Percentiles rank a stretch among this genome's conserved stretches.
phyloP scores from a whole-genome alignment of 2,888 invertebrate species.

The Piscicola geometra region DNA sequence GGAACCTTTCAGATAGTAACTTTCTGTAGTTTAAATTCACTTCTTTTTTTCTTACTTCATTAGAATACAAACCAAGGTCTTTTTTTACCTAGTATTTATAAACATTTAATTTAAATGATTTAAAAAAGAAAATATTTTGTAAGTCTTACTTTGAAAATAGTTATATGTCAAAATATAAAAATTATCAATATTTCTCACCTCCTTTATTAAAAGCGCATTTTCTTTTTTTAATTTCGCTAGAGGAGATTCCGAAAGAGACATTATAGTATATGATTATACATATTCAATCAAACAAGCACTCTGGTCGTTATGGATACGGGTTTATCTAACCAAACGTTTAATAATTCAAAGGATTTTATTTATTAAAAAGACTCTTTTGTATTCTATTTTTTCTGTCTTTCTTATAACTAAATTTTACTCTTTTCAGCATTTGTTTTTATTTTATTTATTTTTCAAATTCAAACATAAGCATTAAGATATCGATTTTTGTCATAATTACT shows the following conservation, averaged over 20 bases:
- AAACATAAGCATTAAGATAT: too few relatives aligned
- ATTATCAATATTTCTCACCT: not conserved
- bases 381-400: too few relatives aligned
- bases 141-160: too few relatives aligned
- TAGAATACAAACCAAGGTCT: not conserved
- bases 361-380: too few relatives aligned
- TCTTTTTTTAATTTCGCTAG: not conserved
- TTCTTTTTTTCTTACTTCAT: not conserved
- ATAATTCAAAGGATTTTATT: not conserved
- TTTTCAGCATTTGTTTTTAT: too few relatives aligned
- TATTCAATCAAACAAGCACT: not conserved
- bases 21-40: not conserved
- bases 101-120: not conserved
- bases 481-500: too few relatives aligned
- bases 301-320: not conserved
- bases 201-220: not conserved
- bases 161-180: not conserved
- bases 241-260: too few relatives aligned
- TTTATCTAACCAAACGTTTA: not conserved
- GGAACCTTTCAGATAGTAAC: not conserved
- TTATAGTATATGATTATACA: too few relatives aligned
- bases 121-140: too few relatives aligned
- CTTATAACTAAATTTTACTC: too few relatives aligned
- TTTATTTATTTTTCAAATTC: too few relatives aligned
- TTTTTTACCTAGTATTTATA: constrained; percentile 1